A percentile compares a stretch with the other conserved stretches of the same genome.
Evolutionary conservation across 2,888 invertebrate genomes (phyloP).

Genomic region (Orthonevra nobilis): DNA sequence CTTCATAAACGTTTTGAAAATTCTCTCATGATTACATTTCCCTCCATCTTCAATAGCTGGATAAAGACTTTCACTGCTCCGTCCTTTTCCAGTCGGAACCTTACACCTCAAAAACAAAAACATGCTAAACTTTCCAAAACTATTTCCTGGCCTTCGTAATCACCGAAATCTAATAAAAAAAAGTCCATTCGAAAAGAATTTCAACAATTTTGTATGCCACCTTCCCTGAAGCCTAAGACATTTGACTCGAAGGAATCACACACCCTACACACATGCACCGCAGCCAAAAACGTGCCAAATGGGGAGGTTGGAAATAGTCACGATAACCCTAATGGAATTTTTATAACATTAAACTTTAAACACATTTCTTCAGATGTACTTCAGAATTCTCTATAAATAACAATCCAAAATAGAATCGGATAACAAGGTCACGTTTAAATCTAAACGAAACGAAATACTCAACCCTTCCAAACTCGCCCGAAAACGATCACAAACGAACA

Average conservation of each 20-base stretch:
- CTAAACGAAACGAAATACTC: constrained; percentile 47
- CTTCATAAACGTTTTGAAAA: neutral
- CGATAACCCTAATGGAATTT: constrained; percentile 49
- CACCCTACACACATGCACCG: no score
- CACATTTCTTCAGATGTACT: constrained; percentile 24
- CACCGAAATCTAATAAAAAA: constrained; percentile 16
- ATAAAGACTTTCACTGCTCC: neutral
- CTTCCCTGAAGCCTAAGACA: constrained; percentile 4
- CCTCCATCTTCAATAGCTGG: neutral
- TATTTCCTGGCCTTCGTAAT: constrained; percentile 25
- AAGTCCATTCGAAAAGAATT: neutral
- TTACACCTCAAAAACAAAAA: neutral
- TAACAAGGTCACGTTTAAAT: constrained; percentile 57
- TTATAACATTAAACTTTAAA: constrained; percentile 34
- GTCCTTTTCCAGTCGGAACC: neutral
- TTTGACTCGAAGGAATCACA: constrained; percentile 15
- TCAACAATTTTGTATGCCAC: constrained; percentile 1
- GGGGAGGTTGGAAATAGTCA: neutral
- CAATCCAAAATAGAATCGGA: constrained; percentile 48
- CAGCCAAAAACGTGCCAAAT: constrained; percentile 1
- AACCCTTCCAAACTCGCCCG: constrained; percentile 27
- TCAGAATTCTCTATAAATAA: constrained; percentile 43
- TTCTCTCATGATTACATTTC: neutral
- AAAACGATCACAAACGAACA: constrained; percentile 29
- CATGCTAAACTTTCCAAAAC: constrained; percentile 8